Conservation (phyloP, 2,113 vertebrate genomes). For the Nesogale talazaci region DNA sequence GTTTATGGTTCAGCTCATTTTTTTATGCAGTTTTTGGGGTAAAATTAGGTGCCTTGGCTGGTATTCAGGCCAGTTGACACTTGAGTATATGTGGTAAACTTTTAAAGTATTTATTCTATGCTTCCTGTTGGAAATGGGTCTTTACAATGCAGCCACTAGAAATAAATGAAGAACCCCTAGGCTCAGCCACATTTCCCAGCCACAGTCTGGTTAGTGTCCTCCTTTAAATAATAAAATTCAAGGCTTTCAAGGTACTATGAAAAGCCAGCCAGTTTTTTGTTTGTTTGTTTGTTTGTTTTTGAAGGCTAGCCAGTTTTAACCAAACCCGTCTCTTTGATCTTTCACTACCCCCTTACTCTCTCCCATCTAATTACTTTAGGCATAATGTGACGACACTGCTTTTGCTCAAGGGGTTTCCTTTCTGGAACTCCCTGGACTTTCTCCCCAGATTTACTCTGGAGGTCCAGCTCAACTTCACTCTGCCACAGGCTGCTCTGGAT, state of each 20-base stretch:
- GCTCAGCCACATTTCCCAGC: not conserved
- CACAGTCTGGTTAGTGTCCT: not conserved
- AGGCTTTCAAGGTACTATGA: not conserved
- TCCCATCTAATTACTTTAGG: no score
- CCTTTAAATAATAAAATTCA: not conserved
- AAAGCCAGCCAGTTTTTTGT: no score
- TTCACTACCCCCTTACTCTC: not conserved
- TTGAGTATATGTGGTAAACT: not conserved
- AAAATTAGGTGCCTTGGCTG: no score
- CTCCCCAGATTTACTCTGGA: not conserved
- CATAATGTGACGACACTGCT: no score
- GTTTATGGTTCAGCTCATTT: no score
- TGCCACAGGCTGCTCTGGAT: not conserved
- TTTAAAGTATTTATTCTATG: conserved; percentile 6
- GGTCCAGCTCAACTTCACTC: not conserved
- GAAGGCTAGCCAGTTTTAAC: no score
- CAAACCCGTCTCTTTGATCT: not conserved
- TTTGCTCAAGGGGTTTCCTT: not conserved
- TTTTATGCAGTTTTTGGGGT: no score
- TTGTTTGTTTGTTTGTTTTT: no score
- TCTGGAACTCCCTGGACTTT: not conserved
- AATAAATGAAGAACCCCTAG: not conserved
- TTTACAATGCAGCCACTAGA: conserved; percentile 18
- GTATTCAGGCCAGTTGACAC: no score
- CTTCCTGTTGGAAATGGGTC: not conserved